A percentile compares a stretch with the other conserved stretches of the same genome.
phyloP scores from a whole-genome alignment of 2,113 vertebrate genomes.

The Marmota monax region DNA sequence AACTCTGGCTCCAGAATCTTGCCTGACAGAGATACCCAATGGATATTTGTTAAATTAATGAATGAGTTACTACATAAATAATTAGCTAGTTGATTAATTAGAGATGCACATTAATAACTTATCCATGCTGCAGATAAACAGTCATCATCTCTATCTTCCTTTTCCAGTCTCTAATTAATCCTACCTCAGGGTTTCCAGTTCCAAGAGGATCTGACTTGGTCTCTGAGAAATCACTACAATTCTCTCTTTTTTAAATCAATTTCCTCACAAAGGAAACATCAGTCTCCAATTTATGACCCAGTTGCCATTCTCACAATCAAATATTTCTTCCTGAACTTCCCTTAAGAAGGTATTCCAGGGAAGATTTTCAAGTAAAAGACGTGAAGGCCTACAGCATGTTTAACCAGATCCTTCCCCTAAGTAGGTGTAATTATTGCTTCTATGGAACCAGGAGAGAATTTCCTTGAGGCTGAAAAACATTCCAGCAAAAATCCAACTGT shows the following conservation, averaged over 20 bases:
- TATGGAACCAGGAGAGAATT: background rate
- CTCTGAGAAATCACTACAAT: background rate
- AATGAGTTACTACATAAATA: background rate
- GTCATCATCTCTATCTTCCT: background rate
- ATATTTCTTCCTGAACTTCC: background rate
- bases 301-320: background rate
- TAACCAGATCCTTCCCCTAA: background rate
- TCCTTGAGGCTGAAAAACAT: background rate
- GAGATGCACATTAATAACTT: background rate
- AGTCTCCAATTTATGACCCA: background rate
- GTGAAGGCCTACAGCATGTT: background rate
- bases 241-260: background rate
- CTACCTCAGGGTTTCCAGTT: background rate
- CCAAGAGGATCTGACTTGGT: background rate
- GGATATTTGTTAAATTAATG: slow-evolving; percentile 11
- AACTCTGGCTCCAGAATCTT: background rate
- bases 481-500: background rate
- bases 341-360: background rate
- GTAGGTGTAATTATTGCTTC: background rate
- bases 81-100: slow-evolving; percentile 1
- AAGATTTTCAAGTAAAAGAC: slow-evolving; percentile 3
- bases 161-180: background rate
- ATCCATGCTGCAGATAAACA: background rate
- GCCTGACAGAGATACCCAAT: background rate
- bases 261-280: background rate